These are phyloP conservation scores for Corapipo altera DNA, from an alignment of 2,113 vertebrate species.

Conservation along the genomic window DNA sequence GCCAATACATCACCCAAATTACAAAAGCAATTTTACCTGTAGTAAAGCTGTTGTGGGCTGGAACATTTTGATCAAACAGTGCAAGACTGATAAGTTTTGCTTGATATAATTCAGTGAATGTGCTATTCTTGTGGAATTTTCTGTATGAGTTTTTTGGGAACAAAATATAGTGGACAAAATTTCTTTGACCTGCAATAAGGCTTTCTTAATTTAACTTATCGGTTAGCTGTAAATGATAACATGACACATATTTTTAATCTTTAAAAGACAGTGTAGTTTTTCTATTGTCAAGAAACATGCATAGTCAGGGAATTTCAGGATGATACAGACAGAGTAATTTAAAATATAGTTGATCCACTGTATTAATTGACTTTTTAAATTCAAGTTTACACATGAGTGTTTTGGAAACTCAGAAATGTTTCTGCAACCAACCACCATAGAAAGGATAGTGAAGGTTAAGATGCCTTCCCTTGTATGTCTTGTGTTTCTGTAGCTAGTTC, in stretches of 20 bases:
- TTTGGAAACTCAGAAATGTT: background rate
- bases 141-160: background rate
- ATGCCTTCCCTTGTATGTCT: background rate
- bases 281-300: background rate
- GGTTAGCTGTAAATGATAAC: background rate
- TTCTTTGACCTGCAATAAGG: background rate
- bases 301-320: background rate
- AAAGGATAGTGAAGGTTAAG: background rate
- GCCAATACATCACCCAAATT: constrained; percentile 12
- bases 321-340: background rate
- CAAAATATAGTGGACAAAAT: background rate
- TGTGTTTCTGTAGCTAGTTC: background rate
- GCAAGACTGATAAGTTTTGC: background rate
- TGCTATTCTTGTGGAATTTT: background rate
- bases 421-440: background rate
- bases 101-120: background rate
- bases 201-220: background rate
- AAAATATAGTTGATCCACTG: background rate
- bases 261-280: background rate
- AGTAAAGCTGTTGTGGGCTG: background rate
- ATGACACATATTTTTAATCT: background rate
- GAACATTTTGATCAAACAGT: background rate
- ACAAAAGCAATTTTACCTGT: background rate
- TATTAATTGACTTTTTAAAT: background rate
- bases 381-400: background rate